Evolutionary conservation across 2,113 vertebrate species (phyloP), one percentile per base, ranked within the genome.

Genomic region (Hydrochoerus hydrochaeris): DNA sequence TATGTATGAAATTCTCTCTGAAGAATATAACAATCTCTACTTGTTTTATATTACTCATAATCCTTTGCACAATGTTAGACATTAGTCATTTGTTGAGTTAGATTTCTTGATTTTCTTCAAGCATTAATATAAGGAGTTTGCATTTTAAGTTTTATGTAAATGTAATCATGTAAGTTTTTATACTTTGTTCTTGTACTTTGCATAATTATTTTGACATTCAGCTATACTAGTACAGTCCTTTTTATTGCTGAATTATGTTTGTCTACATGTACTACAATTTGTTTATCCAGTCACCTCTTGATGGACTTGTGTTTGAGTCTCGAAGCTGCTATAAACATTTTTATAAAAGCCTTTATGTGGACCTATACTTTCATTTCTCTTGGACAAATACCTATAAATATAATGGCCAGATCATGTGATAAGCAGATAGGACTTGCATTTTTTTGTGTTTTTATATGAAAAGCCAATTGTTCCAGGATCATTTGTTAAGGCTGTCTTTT

Each of bases 161-260:
- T 88, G 32, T 41, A 91, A 20, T 62, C 63, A 57, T 95, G 22
- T 63, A 80, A 90, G n/a, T 86, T 73, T 32, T 69, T 81, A 10
- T 78, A 58, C 22, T 60, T 94, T 54, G 38, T 87, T 90, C 49
- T 75, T 87, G 77, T 44, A 90, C 11, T 63, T 6, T 24, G 20
- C 60, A 84, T 58, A 71, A 30, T 87, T 91, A 88, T 93, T 91
- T 85, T 75, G 32, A 92, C 81, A 62, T 85, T 84, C 38, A 91
- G 30, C 22, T 28, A 73, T 58, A 32, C 52, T 67, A 54, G 54
- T 63, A 32, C 26, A 65, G 32, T 75, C 52, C 14, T 71, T 71
- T 92, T 92, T 89, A 82, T 96, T 92, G 32, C n/a, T 67, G 65
- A 90, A 13, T 86, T 44, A 63, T 89, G 30, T 41, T 93, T 85